phyloP scores from a whole-genome alignment of 2,113 vertebrate genomes.

The Microcebus ravelobensis region DNA sequence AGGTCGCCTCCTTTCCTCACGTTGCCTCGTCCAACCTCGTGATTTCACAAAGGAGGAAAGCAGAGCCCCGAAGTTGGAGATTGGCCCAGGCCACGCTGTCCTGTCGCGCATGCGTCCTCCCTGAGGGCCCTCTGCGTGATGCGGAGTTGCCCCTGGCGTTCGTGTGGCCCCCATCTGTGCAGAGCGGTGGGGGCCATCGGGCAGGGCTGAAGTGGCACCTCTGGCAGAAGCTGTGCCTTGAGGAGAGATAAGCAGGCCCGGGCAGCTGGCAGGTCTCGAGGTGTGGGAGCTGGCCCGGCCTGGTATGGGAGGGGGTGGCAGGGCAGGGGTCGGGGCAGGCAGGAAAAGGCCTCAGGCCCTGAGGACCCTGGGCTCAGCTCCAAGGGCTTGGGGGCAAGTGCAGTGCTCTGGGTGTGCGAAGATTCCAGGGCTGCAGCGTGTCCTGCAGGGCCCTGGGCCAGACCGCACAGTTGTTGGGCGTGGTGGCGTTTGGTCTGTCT shows the following conservation, averaged over 20 bases:
- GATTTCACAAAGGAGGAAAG: not conserved
- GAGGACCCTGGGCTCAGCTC: not conserved
- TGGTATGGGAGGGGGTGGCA: not conserved
- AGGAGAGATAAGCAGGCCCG: not conserved
- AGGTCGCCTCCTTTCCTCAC: not conserved
- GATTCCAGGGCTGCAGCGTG: accelerated
- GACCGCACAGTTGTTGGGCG: accelerated
- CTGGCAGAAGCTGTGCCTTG: not conserved
- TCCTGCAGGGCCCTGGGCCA: not conserved
- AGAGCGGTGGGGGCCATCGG: not conserved
- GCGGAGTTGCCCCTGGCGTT: not conserved
- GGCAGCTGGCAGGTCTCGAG: too few species aligned
- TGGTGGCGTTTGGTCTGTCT: accelerated
- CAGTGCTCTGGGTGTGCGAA: not conserved
- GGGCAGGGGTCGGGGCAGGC: not conserved
- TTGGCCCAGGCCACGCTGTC: not conserved
- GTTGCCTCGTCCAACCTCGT: not conserved
- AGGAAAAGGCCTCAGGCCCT: not conserved
- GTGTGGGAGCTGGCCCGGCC: not conserved
- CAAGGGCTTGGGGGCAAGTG: not conserved
- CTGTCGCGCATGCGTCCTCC: too few species aligned
- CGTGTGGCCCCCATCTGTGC: not conserved
- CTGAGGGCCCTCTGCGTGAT: too few species aligned
- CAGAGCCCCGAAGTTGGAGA: not conserved
- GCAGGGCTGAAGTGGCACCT: not conserved